phyloP scores from a whole-genome alignment of 2,113 vertebrate species.

The Corythoichthys haematopterus region DNA sequence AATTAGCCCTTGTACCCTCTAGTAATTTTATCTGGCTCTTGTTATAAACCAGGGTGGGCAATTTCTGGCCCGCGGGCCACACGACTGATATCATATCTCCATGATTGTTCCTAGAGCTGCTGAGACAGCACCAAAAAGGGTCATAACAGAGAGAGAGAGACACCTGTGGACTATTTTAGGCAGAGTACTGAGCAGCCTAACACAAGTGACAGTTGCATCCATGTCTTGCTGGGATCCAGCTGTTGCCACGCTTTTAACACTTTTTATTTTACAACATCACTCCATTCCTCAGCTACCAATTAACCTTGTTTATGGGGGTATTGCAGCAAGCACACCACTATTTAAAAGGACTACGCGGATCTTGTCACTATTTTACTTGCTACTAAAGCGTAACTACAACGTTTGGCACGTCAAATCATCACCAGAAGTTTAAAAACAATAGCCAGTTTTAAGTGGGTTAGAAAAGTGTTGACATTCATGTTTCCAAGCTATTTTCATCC shows the following conservation, averaged over 20 bases:
- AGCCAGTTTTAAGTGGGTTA: no score
- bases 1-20: neutral
- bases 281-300: neutral
- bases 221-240: neutral
- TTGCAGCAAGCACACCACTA: neutral
- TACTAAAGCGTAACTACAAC: no score
- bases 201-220: neutral
- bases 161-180: constrained; percentile 1
- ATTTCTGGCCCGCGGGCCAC: neutral
- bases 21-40: neutral
- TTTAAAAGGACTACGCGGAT: no score
- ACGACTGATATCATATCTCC: constrained; percentile 3
- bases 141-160: neutral
- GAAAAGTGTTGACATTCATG: no score
- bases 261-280: neutral
- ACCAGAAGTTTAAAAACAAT: no score
- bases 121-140: constrained; percentile 11
- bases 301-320: neutral
- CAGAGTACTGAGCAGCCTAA: neutral
- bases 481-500: no score
- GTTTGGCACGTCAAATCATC: neutral
- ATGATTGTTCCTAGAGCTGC: constrained; percentile 6
- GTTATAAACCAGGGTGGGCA: neutral
- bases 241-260: neutral
- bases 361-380: no score